Conservation (phyloP, 2,113 vertebrate genomes). For the Gracilinanus agilis region DNA sequence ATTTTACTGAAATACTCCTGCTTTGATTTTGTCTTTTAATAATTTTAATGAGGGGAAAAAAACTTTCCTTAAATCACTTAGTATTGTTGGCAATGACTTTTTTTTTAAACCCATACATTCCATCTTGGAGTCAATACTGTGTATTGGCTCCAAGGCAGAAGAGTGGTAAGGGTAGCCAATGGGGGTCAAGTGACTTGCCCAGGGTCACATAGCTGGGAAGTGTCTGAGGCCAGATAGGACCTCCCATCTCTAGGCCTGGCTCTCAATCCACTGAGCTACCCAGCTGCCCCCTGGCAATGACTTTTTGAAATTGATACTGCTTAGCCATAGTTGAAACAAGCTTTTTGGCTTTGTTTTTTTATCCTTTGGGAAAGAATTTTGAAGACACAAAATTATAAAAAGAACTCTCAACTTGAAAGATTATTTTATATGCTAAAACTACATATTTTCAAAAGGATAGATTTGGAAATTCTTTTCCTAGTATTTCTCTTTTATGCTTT, state of each 20-base stretch:
- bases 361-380: not conserved
- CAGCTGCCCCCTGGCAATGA: too few relatives aligned
- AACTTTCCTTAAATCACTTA: not conserved
- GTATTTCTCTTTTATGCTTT: not conserved
- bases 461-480: not conserved
- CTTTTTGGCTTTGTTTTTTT: not conserved
- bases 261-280: too few relatives aligned
- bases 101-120: too few relatives aligned
- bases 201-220: too few relatives aligned
- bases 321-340: not conserved
- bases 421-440: not conserved
- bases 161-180: too few relatives aligned
- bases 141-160: too few relatives aligned
- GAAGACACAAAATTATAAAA: not conserved
- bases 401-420: not conserved
- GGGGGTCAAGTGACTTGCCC: too few relatives aligned
- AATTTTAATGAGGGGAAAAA: not conserved
- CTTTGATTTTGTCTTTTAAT: not conserved
- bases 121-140: too few relatives aligned
- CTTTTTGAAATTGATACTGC: not conserved
- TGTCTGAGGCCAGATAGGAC: too few relatives aligned
- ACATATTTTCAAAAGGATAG: not conserved
- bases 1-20: not conserved
- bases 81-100: not conserved
- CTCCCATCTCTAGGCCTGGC: too few relatives aligned